Percentiles rank a stretch among this genome's conserved stretches.
These are phyloP conservation scores for Sylvilagus floridanus DNA, from an alignment of 2,797 vertebrate species.

Conservation along the genomic window DNA sequence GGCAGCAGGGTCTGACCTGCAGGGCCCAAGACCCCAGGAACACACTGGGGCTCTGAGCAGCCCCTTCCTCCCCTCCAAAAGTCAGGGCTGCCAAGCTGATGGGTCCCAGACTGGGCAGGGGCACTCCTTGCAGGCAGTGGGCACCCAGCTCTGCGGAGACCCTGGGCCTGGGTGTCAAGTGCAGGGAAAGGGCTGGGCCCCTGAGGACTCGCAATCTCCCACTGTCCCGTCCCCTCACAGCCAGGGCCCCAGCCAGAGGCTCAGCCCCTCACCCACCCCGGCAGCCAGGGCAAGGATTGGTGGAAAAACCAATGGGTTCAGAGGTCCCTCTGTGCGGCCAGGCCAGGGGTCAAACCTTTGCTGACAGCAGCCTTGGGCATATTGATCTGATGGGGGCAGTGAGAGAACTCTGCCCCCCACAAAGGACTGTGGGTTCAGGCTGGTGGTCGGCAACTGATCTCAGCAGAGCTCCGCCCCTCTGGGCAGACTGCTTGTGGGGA, in stretches of 20 bases:
- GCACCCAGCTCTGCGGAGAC: not conserved
- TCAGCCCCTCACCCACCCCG: slow-evolving; percentile 71
- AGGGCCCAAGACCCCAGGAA: too few relatives aligned
- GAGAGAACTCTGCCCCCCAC: slow-evolving; percentile 48
- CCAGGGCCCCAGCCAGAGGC: not conserved
- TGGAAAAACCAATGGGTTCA: slow-evolving; percentile 63
- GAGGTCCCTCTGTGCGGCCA: slow-evolving; percentile 54
- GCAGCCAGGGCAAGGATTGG: slow-evolving; percentile 63
- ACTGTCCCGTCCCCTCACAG: not conserved
- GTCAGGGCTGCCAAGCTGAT: not conserved
- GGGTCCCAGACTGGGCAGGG: not conserved
- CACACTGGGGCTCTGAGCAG: not conserved
- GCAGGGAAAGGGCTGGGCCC: slow-evolving; percentile 33
- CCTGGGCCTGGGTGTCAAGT: not conserved
- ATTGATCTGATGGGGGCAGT: slow-evolving; percentile 73
- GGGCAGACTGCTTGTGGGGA: not conserved
- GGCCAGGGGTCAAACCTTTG: slow-evolving; percentile 74
- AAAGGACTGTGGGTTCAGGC: not conserved
- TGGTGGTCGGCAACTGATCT: not conserved
- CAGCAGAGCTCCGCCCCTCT: not conserved
- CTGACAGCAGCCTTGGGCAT: slow-evolving; percentile 69
- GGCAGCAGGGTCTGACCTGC: not conserved
- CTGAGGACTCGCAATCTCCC: fast-evolving
- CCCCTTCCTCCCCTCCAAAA: not conserved
- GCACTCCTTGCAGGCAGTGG: too few relatives aligned